Base-by-base conservation (phyloP, 2,113 vertebrate species). In the Percopsis transmontana region DNA sequence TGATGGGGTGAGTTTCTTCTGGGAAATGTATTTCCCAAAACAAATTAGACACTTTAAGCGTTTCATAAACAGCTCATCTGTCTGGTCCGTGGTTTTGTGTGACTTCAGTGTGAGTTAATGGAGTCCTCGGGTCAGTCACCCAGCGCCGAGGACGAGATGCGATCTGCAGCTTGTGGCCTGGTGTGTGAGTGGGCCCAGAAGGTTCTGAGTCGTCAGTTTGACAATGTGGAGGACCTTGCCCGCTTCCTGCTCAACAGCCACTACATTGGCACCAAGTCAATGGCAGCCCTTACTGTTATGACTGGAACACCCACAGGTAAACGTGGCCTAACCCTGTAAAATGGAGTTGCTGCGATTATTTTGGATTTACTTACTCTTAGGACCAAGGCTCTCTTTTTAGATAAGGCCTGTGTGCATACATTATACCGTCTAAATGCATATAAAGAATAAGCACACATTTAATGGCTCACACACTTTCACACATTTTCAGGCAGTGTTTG, bases 141-240 rank as follows among this genome's bases (percentile, higher is more conserved):
- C 20, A 96, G 90, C 47, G 94, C 93, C 2, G 97, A 98, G 69
- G 96, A 98, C 58, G 96, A 98, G 85, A 96, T 98, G 57, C 92
- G 96, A 47, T 94, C 95, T 39, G 96, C 97, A 0, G 96, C 97
- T 69, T 98, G 97, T 75, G 94, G 94, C 33, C 93, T 99, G 65
- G 97, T 99, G 59, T 99, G 97, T 67, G 97, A 99, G 80, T 99
- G 97, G 97, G 97, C 97, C 67, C 97, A 99, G 88, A 98, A 99
- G 88, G 96, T 99, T 79, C 90, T 99, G 76, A 98, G 95, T 90
- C 96, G 97, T 74, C 96, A 97, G 85, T 99, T 99, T 76, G 96
- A 98, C 77, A 93, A 94, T 0, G 94, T 99, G 75, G 86, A 98
- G 91, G 96, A 99, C 78, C 62, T 99, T 87, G 96, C 97, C 69